Percentiles rank a stretch among this genome's conserved stretches.
Evolutionary conservation across 2,797 vertebrate genomes (phyloP).

Genomic region (Sitta carolinensis): DNA sequence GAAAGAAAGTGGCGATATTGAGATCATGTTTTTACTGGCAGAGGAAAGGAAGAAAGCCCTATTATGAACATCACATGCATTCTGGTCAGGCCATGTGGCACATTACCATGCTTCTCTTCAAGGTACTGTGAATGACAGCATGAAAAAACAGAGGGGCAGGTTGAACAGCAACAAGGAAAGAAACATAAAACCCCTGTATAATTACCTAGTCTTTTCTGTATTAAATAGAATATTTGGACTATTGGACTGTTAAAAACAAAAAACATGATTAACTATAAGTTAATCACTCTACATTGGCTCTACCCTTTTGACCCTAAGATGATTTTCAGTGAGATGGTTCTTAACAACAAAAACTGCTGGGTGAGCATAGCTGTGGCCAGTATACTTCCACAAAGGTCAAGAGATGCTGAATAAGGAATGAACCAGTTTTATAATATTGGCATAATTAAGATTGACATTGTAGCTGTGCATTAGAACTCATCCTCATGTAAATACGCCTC

Average conservation of each 20-base stretch:
- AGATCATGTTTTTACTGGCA: neutral
- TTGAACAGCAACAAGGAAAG: neutral
- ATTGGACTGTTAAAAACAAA: neutral
- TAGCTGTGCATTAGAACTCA: neutral
- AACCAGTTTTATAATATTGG: neutral
- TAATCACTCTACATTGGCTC: neutral
- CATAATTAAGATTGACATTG: neutral
- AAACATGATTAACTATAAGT: neutral
- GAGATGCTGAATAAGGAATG: neutral
- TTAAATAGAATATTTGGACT: neutral
- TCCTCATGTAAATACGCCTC: neutral
- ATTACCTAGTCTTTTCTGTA: neutral
- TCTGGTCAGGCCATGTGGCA: neutral
- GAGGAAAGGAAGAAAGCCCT: neutral
- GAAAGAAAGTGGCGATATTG: neutral
- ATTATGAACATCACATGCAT: fast-evolving
- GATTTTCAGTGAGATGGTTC: neutral
- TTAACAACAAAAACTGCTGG: neutral
- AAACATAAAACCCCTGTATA: fast-evolving
- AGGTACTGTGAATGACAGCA: neutral
- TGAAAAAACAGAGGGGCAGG: neutral
- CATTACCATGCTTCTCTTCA: neutral
- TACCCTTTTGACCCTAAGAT: neutral
- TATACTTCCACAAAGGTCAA: neutral
- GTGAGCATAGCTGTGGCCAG: neutral